Percentiles rank a stretch among this genome's conserved stretches.
Evolutionary conservation across 1,140 invertebrate genomes (phyloP).

Genomic region (Notospermus geniculatus): DNA sequence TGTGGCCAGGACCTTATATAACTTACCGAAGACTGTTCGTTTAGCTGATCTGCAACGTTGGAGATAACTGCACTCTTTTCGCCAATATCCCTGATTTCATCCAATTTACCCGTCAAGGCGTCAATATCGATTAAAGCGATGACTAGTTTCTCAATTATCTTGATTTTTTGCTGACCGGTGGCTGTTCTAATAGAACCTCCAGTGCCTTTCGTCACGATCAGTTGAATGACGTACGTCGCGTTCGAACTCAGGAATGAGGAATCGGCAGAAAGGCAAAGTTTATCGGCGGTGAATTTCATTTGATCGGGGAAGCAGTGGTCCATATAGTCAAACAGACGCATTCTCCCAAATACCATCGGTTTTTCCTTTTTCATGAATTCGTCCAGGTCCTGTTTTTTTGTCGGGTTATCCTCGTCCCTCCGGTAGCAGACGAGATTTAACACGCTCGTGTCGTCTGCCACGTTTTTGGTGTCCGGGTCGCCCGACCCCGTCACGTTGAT

Average conservation of each 20-base stretch:
- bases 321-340: background rate
- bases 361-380: constrained; percentile 21
- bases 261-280: background rate
- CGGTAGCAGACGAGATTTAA: constrained; percentile 36
- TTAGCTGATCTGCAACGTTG: no score
- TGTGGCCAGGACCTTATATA: no score
- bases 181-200: background rate
- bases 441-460: background rate
- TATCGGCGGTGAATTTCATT: background rate
- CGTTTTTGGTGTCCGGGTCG: constrained; percentile 41
- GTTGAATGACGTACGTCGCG: no score
- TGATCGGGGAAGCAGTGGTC: constrained; percentile 19
- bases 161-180: no score
- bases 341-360: background rate
- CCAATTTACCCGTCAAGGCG: no score
- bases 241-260: no score
- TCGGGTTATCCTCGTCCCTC: constrained; percentile 30
- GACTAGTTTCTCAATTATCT: no score
- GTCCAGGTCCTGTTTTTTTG: constrained; percentile 34
- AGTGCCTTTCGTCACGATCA: background rate
- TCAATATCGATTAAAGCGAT: no score
- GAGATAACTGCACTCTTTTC: no score
- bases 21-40: no score
- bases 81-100: no score
- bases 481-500: constrained; percentile 38